Percentiles rank a stretch among this genome's conserved stretches.
phyloP scores from a whole-genome alignment of 2,797 vertebrate genomes.

The Todus mexicanus region DNA sequence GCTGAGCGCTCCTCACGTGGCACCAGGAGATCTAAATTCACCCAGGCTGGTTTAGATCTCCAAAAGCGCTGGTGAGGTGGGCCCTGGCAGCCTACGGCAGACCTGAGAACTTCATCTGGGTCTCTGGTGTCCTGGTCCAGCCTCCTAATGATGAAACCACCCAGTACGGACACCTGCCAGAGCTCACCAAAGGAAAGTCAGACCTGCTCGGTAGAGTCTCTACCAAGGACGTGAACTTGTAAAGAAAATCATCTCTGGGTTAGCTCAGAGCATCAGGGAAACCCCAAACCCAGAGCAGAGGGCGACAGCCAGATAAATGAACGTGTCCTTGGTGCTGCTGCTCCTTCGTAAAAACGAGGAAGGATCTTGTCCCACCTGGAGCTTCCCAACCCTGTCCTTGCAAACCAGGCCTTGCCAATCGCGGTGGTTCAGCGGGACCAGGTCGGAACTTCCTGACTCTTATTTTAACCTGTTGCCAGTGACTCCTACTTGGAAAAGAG shows the following conservation, averaged over 20 bases:
- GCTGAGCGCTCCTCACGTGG: not conserved
- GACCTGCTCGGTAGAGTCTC: not conserved
- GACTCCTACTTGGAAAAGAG: not conserved
- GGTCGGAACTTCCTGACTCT: not conserved
- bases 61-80: not conserved
- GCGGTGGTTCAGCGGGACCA: not conserved
- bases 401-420: not conserved
- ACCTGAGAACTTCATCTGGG: not conserved
- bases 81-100: not conserved
- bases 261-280: not conserved
- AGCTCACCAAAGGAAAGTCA: not conserved
- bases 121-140: not conserved
- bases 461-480: not conserved
- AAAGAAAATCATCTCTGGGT: not conserved
- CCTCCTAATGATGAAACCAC: not conserved
- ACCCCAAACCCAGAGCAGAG: not conserved
- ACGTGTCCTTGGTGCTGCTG: not conserved
- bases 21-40: not conserved
- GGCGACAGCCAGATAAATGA: not conserved
- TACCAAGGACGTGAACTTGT: not conserved
- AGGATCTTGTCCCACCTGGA: not conserved
- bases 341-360: not conserved
- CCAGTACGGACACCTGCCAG: not conserved
- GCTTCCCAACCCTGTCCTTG: not conserved
- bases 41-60: not conserved